phyloP scores from a whole-genome alignment of 2,797 vertebrate species.

The Knipowitschia caucasica region DNA sequence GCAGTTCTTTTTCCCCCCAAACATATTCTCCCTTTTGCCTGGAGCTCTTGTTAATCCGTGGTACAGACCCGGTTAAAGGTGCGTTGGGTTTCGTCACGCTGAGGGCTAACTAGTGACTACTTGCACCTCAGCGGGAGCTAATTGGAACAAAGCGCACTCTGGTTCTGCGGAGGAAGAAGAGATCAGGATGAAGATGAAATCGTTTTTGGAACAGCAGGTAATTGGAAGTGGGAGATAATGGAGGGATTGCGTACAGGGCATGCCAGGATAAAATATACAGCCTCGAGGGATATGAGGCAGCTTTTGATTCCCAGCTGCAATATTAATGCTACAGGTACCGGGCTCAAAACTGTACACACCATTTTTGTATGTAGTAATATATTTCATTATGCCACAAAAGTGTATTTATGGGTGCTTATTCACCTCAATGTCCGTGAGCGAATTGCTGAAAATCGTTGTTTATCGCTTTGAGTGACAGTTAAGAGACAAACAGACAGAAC shows the following conservation, averaged over 20 bases:
- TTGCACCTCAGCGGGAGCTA: slow-evolving; percentile 60
- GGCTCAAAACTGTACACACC: too few relatives aligned
- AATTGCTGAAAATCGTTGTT: too few relatives aligned
- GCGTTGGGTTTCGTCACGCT: slow-evolving; percentile 63
- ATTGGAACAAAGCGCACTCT: slow-evolving; percentile 71
- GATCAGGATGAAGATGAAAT: slow-evolving; percentile 41
- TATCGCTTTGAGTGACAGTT: too few relatives aligned
- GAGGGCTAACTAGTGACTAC: slow-evolving; percentile 56
- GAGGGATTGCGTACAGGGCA: slow-evolving; percentile 1
- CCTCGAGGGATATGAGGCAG: too few relatives aligned
- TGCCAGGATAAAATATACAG: not conserved
- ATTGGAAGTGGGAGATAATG: slow-evolving; percentile 41
- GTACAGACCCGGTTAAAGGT: slow-evolving; percentile 52
- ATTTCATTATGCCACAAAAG: too few relatives aligned
- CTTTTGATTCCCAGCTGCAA: not conserved
- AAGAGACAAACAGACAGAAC: too few relatives aligned
- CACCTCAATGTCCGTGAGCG: too few relatives aligned
- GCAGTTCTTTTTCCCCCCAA: slow-evolving; percentile 11
- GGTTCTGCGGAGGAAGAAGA: slow-evolving; percentile 44
- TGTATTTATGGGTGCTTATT: too few relatives aligned
- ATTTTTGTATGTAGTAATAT: too few relatives aligned
- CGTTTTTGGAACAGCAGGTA: slow-evolving; percentile 54
- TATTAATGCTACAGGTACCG: too few relatives aligned
- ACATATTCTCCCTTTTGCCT: slow-evolving; percentile 24
- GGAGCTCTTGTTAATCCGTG: slow-evolving; percentile 49